Evolutionary conservation across 2,113 vertebrate genomes (phyloP), one percentile per base, ranked within the genome.

Genomic region (Zosterops lateralis): DNA sequence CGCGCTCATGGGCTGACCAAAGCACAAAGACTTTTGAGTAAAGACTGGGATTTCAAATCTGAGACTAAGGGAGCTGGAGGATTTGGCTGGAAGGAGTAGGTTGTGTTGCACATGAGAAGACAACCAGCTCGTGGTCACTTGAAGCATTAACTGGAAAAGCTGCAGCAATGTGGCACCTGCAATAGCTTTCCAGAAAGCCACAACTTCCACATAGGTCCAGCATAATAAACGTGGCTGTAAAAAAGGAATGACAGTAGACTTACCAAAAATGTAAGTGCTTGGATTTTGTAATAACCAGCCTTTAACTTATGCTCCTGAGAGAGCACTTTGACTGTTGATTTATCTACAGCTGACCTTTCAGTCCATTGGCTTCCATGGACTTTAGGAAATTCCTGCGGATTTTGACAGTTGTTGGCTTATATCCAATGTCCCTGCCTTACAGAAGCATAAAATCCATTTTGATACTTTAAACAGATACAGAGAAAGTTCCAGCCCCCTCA

Each of bases 1-100:
- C 16, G 18, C 0, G 0, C 6, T 80, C n/a, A 9, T 17, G 21
- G 32, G 21, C 6, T 80, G 61, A 53, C 16, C 60, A 61, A 24
- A 40, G 64, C 5, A 65, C 19, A 64, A 32, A 28, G 44, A 32
- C 25, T 60, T 80, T 40, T 57, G 79, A 88, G 32, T 29, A 48
- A 91, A 75, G 24, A 31, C 0, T 56, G 25, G 12, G 28, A 83
- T 88, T 90, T 76, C 50, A 34, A 45, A 73, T 50, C 44, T 50
- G 42, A 57, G 34, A 68, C 42, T 36, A 66, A 32, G 2, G 26
- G 36, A 81, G 47, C 16, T 68, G 60, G n/a, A 68, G 14, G n/a
- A 86, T 61, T 89, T 76, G 64, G 54, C 53, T 79, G 62, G 40
- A 84, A 16, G 26, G 22, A 51, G 6, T 2, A 4, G 17, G 14